Conservation (phyloP, 1,140 invertebrate genomes). For the Nomia melanderi region DNA sequence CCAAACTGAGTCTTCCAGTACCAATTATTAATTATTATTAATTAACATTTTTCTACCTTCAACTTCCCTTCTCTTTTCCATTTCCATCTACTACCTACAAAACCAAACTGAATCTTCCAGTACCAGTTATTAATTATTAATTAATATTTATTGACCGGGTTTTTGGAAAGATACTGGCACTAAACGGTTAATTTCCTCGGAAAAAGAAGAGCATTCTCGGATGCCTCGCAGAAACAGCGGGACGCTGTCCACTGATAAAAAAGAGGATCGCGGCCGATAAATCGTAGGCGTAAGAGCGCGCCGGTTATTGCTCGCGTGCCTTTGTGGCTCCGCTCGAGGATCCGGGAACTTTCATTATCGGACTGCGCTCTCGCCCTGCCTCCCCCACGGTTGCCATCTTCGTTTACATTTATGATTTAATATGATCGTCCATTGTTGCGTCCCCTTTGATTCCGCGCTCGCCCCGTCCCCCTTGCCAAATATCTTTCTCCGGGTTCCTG, state of each 20-base stretch:
- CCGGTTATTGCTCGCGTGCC: constrained; percentile 24
- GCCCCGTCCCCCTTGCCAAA: constrained; percentile 52
- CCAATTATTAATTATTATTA: too few relatives aligned
- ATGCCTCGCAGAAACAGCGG: neutral
- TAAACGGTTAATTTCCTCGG: too few relatives aligned
- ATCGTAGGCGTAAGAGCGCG: constrained; percentile 30
- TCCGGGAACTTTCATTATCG: constrained; percentile 62
- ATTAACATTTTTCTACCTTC: too few relatives aligned
- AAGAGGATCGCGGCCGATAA: constrained; percentile 7
- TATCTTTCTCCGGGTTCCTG: constrained; percentile 64
- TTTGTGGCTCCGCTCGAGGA: constrained; percentile 37
- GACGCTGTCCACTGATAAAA: neutral
- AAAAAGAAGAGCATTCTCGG: too few relatives aligned
- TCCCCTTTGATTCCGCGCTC: constrained; percentile 51
- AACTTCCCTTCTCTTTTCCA: too few relatives aligned
- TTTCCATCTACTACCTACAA: too few relatives aligned
- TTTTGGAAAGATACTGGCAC: too few relatives aligned
- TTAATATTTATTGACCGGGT: too few relatives aligned
- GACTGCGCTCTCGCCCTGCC: constrained; percentile 38
- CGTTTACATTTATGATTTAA: constrained; percentile 73
- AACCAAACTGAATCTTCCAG: too few relatives aligned
- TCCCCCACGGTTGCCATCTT: constrained; percentile 52
- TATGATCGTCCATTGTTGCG: constrained; percentile 70
- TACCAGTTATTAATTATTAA: too few relatives aligned
- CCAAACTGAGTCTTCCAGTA: too few relatives aligned